Conservation (phyloP, 2,888 invertebrate genomes). For the Eumacrocentrus americanus region DNA sequence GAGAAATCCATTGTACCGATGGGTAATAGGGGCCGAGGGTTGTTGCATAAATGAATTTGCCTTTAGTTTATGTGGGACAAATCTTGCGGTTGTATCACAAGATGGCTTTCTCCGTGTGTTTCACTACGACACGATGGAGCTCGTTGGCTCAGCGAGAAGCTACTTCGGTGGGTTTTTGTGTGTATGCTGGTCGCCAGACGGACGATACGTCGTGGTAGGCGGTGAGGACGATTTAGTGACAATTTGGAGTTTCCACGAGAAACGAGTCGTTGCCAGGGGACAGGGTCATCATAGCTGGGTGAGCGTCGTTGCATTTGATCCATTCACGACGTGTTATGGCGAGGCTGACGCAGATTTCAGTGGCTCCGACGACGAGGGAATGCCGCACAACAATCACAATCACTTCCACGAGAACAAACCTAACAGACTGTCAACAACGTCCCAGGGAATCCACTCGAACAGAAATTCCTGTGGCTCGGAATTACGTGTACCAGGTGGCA, state of each 20-base stretch:
- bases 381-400: slow-evolving; percentile 49
- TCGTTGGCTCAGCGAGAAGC: slow-evolving; percentile 90
- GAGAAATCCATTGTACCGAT: slow-evolving; percentile 92
- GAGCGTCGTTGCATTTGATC: slow-evolving; percentile 93
- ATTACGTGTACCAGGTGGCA: slow-evolving; percentile 61
- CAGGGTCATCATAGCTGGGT: slow-evolving; percentile 99
- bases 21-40: slow-evolving; percentile 83
- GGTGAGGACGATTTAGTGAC: slow-evolving; percentile 99
- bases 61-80: slow-evolving; percentile 93
- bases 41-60: slow-evolving; percentile 94
- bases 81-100: slow-evolving; percentile 92
- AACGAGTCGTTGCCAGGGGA: slow-evolving; percentile 94
- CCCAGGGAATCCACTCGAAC: slow-evolving; percentile 54
- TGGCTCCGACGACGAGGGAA: slow-evolving; percentile 65
- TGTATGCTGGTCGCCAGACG: slow-evolving; percentile 98
- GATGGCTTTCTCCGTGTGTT: slow-evolving; percentile 95
- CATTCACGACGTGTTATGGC: slow-evolving; percentile 78
- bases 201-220: slow-evolving; percentile 92
- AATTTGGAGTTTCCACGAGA: slow-evolving; percentile 92
- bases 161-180: slow-evolving; percentile 98
- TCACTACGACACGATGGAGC: slow-evolving; percentile 97
- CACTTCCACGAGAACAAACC: slow-evolving; percentile 54
- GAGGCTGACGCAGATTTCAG: slow-evolving; percentile 65
- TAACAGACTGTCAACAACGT: slow-evolving; percentile 51
- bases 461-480: slow-evolving; percentile 61